Evolutionary conservation across 2,797 vertebrate species (phyloP).

Genomic region (Squalus acanthias): DNA sequence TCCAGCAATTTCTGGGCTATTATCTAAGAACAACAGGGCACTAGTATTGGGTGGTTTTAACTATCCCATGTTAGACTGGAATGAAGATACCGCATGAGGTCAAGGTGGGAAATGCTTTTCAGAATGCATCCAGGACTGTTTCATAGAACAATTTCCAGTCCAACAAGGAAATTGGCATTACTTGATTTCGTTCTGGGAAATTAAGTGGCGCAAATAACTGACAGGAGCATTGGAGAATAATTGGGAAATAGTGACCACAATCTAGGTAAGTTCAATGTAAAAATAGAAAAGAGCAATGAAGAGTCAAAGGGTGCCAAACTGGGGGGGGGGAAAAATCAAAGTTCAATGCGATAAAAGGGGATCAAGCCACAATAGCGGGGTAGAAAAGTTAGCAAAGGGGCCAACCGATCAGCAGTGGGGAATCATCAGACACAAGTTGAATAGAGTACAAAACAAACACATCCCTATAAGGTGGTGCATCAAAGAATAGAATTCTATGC

Average conservation of each 20-base stretch:
- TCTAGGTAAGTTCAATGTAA: neutral
- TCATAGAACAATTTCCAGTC: neutral
- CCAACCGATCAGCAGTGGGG: neutral
- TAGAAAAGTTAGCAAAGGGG: neutral
- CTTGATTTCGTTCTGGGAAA: neutral
- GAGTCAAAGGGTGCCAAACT: neutral
- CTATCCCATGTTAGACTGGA: neutral
- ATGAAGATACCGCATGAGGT: neutral
- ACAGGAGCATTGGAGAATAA: neutral
- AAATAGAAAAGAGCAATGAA: neutral
- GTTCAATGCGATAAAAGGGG: neutral
- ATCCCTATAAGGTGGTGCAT: neutral
- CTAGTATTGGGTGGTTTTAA: neutral
- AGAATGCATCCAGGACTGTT: neutral
- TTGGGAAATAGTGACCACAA: neutral
- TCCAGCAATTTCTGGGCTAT: neutral
- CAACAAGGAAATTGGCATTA: neutral
- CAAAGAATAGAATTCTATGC: neutral
- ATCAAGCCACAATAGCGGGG: neutral
- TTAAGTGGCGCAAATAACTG: neutral
- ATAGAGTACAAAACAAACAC: neutral
- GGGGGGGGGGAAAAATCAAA: neutral
- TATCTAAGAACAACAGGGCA: neutral
- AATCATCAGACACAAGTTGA: neutral
- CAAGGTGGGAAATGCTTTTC: neutral